Conservation (phyloP, 2,888 invertebrate species). For the Drosophila picticornis region DNA sequence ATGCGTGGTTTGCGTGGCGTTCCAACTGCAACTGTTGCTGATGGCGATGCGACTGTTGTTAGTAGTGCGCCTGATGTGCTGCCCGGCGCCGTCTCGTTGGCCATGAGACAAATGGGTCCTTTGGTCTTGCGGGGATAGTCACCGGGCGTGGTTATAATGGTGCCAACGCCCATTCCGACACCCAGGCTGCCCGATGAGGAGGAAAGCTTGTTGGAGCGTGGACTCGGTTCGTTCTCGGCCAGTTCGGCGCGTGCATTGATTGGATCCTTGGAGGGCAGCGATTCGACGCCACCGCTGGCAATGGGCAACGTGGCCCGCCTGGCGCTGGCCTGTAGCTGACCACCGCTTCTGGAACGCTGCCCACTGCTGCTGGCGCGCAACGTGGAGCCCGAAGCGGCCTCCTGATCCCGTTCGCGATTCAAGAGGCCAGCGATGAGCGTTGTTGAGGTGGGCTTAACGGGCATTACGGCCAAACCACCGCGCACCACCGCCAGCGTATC, state of each 20-base stretch:
- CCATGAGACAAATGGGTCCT: constrained; percentile 82
- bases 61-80: background rate
- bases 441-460: constrained; percentile 93
- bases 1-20: constrained; percentile 75
- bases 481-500: constrained; percentile 78
- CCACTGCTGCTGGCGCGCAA: constrained; percentile 68
- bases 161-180: constrained; percentile 77
- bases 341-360: constrained; percentile 79
- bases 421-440: constrained; percentile 93
- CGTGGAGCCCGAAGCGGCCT: constrained; percentile 51
- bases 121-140: constrained; percentile 84
- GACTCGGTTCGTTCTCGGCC: constrained; percentile 62
- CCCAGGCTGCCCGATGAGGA: constrained; percentile 83
- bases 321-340: constrained; percentile 77
- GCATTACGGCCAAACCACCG: constrained; percentile 73
- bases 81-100: constrained; percentile 43
- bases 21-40: background rate
- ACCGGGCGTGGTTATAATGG: constrained; percentile 83
- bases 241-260: constrained; percentile 30
- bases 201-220: constrained; percentile 78
- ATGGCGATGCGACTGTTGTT: background rate
- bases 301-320: constrained; percentile 71
- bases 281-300: constrained; percentile 52
- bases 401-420: constrained; percentile 86
- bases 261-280: constrained; percentile 39